Conservation (phyloP, 2,113 vertebrate genomes). For the Labeo catla region DNA sequence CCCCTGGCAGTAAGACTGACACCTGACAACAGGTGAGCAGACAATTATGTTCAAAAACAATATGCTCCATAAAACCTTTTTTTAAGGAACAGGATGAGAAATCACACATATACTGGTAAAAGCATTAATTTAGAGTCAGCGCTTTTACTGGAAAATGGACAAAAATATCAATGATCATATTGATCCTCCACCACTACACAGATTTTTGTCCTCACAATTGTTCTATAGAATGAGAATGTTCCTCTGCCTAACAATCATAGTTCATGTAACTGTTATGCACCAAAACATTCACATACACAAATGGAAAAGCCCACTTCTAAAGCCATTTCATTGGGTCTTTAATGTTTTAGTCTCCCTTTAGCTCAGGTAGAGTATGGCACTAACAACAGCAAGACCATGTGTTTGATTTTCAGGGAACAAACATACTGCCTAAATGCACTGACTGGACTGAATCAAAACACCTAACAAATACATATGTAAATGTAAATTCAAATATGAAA, state of each 20-base stretch:
- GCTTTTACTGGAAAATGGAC: background rate
- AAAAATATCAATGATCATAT: background rate
- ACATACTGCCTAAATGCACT: background rate
- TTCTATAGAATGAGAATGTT: background rate
- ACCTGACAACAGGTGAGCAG: constrained; percentile 17
- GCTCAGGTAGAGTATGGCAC: background rate
- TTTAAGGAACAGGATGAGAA: background rate
- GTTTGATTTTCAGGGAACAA: background rate
- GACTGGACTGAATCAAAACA: background rate
- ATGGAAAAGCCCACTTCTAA: background rate
- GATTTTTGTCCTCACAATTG: background rate
- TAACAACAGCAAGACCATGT: background rate
- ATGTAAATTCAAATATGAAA: background rate
- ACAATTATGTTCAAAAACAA: constrained; percentile 18
- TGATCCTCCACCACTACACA: background rate
- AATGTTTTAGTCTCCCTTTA: background rate
- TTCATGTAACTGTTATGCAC: background rate
- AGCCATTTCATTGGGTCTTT: background rate
- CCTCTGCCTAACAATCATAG: background rate
- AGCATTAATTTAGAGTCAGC: background rate
- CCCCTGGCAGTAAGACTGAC: constrained; percentile 10
- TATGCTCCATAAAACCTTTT: background rate
- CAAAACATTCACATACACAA: background rate
- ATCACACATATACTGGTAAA: background rate
- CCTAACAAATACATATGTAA: background rate